A percentile compares a stretch with the other conserved stretches of the same genome.
Evolutionary conservation across 2,888 invertebrate genomes (phyloP).

Genomic region (Caenorhabditis japonica): DNA sequence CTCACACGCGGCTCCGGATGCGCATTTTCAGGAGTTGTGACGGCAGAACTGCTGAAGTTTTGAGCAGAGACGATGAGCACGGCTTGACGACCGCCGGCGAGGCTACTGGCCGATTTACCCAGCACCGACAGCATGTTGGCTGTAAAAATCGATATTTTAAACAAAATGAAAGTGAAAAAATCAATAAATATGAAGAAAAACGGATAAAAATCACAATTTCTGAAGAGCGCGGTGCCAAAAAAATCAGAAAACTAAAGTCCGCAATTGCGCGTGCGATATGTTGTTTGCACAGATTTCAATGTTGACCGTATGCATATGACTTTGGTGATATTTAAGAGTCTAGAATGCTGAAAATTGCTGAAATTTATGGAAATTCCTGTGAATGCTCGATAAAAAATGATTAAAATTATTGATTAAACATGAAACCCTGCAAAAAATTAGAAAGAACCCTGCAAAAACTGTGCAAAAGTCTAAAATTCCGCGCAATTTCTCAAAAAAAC

Average conservation of each 20-base stretch:
- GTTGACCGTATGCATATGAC: conserved; percentile 15
- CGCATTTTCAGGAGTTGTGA: conserved; percentile 50
- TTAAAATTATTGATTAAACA: neutral
- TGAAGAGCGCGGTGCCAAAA: conserved; percentile 39
- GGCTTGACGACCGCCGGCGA: conserved; percentile 41
- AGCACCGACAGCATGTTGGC: conserved; percentile 58
- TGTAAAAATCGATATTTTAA: conserved; percentile 11
- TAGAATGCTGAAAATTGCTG: neutral
- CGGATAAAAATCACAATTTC: conserved; percentile 3
- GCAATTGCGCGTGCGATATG: conserved; percentile 7
- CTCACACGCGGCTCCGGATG: conserved; percentile 54
- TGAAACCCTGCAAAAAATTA: conserved; percentile 2
- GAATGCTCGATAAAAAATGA: too few relatives aligned
- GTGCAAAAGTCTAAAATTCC: neutral
- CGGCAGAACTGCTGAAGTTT: conserved; percentile 46
- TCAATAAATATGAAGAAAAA: neutral
- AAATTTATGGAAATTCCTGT: neutral
- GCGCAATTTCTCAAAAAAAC: neutral
- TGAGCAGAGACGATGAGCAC: conserved; percentile 45
- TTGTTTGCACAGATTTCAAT: conserved; percentile 13
- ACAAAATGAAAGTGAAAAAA: neutral
- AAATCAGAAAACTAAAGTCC: conserved; percentile 1
- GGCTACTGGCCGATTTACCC: conserved; percentile 49
- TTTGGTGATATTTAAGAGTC: too few relatives aligned
- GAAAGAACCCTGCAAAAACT: neutral